Conservation (phyloP, 2,113 vertebrate genomes). For the Pomatostomus ruficeps region DNA sequence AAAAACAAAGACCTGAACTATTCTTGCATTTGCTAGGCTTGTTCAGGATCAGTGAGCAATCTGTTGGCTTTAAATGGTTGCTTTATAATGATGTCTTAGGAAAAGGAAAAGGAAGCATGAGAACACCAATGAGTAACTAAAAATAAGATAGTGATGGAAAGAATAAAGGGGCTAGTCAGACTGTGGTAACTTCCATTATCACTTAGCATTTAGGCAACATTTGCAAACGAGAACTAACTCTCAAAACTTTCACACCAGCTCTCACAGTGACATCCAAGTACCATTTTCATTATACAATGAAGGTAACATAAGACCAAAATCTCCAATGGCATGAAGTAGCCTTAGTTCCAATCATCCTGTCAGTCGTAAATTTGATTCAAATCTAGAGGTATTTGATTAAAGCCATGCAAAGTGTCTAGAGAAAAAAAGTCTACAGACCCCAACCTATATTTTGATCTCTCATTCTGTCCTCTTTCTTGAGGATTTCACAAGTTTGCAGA, state of each 20-base stretch:
- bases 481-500: neutral
- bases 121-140: constrained; percentile 49
- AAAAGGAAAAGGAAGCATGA: constrained; percentile 75
- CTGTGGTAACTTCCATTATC: neutral
- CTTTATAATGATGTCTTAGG: constrained; percentile 37
- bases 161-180: neutral
- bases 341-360: neutral
- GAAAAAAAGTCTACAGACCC: neutral
- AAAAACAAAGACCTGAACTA: constrained; percentile 32
- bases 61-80: constrained; percentile 6
- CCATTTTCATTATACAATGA: neutral
- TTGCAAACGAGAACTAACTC: neutral
- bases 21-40: constrained; percentile 30
- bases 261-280: neutral
- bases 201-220: neutral
- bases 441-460: neutral
- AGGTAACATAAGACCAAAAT: neutral
- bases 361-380: neutral
- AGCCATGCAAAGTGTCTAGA: neutral
- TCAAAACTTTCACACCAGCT: neutral
- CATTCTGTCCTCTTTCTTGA: neutral
- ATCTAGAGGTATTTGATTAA: neutral
- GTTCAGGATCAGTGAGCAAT: neutral
- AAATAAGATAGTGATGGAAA: constrained; percentile 25
- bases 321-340: neutral